Percentiles rank a stretch among this genome's conserved stretches.
Conservation (phyloP, 2,797 vertebrate species). For the Delichon dasypus region DNA sequence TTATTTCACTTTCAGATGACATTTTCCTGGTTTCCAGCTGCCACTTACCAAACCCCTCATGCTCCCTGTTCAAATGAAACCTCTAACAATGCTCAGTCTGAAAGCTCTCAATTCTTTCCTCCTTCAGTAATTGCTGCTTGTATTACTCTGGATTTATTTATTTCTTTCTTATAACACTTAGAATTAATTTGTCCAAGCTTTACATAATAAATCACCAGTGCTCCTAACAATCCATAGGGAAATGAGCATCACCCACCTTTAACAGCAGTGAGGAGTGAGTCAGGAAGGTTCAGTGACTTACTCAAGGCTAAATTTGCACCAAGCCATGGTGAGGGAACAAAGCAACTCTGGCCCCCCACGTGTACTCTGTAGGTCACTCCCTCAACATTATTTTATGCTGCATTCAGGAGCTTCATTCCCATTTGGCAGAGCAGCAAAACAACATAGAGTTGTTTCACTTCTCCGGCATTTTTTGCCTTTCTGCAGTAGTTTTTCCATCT, state of each 20-base stretch:
- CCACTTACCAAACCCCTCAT: background rate
- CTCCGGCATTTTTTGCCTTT: conserved; percentile 8
- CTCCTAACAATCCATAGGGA: background rate
- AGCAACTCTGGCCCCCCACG: background rate
- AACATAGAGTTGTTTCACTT: background rate
- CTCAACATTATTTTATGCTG: background rate
- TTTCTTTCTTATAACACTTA: background rate
- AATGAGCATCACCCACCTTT: background rate
- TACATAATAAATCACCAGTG: background rate
- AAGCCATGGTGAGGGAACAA: background rate
- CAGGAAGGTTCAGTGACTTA: background rate
- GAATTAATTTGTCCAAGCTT: background rate
- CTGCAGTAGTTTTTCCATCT: conserved; percentile 43
- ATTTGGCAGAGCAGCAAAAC: background rate
- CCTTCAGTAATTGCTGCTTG: background rate
- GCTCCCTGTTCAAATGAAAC: background rate
- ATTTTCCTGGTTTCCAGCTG: conserved; percentile 19
- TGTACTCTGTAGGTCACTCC: background rate
- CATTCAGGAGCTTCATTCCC: background rate
- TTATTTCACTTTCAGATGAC: conserved; percentile 13
- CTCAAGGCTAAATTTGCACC: background rate
- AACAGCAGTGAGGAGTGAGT: background rate
- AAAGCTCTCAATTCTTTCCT: background rate
- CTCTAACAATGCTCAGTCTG: background rate
- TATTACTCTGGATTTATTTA: background rate